Conservation (phyloP, 2,113 vertebrate genomes). For the cattle (Bos taurus) region ARS-UCD2.0 NC_037335.1:92576001-92576500, state of each 20-base stretch:
- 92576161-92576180: not conserved
- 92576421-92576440: not conserved
- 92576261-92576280: not conserved
- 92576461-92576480: not conserved
- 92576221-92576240: not conserved
- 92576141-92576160: not conserved
- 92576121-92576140: not conserved
- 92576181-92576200: not conserved
- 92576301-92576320: accelerated
- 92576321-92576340: not conserved
- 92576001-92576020: not conserved
- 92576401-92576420: not conserved
- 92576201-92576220: not conserved
- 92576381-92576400: not conserved
- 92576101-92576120: not conserved
- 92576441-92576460: not conserved
- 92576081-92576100: not conserved
- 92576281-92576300: not conserved
- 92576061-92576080: not conserved
- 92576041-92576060: not conserved
- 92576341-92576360: not conserved
- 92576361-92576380: not conserved
- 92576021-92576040: not conserved
- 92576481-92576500: not conserved
- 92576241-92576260: not conserved